Evolutionary conservation across 1,140 invertebrate species (phyloP), one percentile per base, ranked within the genome.

Genomic region (Drosophila oshimai): DNA sequence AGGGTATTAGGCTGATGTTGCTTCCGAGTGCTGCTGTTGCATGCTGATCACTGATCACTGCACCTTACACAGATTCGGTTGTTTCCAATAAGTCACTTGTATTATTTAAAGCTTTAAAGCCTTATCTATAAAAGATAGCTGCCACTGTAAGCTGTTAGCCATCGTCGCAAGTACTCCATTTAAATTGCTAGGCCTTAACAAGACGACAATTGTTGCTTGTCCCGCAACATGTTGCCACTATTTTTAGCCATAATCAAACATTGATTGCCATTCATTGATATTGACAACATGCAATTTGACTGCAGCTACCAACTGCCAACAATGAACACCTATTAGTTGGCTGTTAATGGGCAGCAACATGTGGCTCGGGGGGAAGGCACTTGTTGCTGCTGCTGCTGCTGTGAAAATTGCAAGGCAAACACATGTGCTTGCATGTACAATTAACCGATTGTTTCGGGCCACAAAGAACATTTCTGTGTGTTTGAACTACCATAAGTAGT

Each of bases 231-330:
- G 42, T 10, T 17, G 34, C 26, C 29, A 54, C 49, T 28, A 28
- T 33, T 37, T 10, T 12, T 31, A n/a, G n/a, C 24, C 15, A 22
- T 29, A 54, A 42, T 54, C 26, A 15, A 42, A 33, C 31, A 34
- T 18, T 49, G 46, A 49, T 49, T 49, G 57, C 57, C 3, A 18
- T 13, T 17, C 34, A 54, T 53, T 20, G 20, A 41, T 42, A 45
- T 10, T 13, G 22, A 20, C 34, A 28, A 17, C 57, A 26, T 10
- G n/a, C 31, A 18, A 26, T 49, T 50, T 49, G 29, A 10, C 20
- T 33, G 46, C 46, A 41, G 22, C 18, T 24, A 41, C 18, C 46
- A 50, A 50, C 46, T 22, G 22, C 18, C 13, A 41, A 18, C 46
- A 50, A 50, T 50, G 36, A 50, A 36, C 46, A 50, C 46, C 31